A percentile compares a stretch with the other conserved stretches of the same genome.
These are phyloP conservation scores for Neodontobutis hainanensis DNA, from an alignment of 2,113 vertebrate species.

Conservation along the genomic window DNA sequence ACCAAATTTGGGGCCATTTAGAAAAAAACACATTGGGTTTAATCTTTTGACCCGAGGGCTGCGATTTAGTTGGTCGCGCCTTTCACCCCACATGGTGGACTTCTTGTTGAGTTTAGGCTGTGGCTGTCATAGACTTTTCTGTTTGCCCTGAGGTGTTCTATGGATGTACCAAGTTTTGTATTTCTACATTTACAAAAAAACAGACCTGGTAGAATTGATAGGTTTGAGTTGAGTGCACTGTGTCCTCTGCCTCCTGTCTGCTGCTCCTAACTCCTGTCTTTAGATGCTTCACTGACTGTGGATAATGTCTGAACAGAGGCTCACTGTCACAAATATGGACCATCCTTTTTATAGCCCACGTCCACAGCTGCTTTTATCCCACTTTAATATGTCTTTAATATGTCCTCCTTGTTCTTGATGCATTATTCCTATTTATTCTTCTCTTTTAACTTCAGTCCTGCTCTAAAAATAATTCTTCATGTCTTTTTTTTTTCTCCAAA, in stretches of 20 bases:
- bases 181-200: no score
- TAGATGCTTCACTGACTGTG: neutral
- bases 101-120: no score
- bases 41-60: no score
- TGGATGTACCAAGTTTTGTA: no score
- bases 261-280: neutral
- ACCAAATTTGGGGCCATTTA: no score
- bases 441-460: neutral
- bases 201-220: no score
- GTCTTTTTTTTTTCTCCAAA: neutral
- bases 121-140: no score
- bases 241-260: neutral
- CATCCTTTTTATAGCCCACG: neutral
- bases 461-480: constrained; percentile 2
- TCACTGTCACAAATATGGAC: neutral
- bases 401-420: neutral
- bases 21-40: no score
- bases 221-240: neutral
- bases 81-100: no score
- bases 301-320: neutral
- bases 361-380: neutral
- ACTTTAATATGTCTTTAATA: neutral
- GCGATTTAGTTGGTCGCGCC: no score
- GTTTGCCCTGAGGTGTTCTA: no score
- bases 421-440: constrained; percentile 2